Evolutionary conservation across 1,140 invertebrate species (phyloP), one percentile per base, ranked within the genome.

Genomic region (Cydia amplana): DNA sequence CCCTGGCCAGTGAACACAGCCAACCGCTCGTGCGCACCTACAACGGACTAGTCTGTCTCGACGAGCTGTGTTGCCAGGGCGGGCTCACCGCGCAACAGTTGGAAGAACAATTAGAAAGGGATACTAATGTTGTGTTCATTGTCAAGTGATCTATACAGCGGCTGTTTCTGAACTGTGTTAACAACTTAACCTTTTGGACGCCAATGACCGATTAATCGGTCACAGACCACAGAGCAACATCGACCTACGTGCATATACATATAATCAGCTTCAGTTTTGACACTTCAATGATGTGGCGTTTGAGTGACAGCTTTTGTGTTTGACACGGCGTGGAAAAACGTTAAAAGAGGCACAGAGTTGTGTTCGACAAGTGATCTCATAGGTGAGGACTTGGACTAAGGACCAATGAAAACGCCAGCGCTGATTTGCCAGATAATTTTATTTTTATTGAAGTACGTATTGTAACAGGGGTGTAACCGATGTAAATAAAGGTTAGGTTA

Each of bases 41-140:
- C 85, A 96, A 95, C 83, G 97, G 97, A 0, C 88, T 94, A 1
- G 95, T 95, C 20, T 97, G 95, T 76, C 95, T 96, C 73, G 97
- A 98, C 93, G 97, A 98, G 93, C 96, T 98, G 80, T 98, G 97
- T 83, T 97, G 97, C 85, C 94, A 94, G 80, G 95, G 94, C 25
- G 96, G 96, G 2, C 91, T 97, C 63, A 95, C 95, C 12, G 94
- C 95, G 23, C 93, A 95, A 63, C 95, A 97, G 83, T 93, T 98
- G 1, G 97, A 98, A 87, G 96, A 97, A 75, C 95, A 96, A 76
- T 93, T 98, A 16, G 97, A 98, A 83, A 94, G 94, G 75, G 97
- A 98, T 93, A 94, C 96, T 60, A 96, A 95, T 87, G 95, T 98
- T 72, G 94, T 96, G 43, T 94, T 97, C 81, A 94, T 97, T 16